phyloP scores from a whole-genome alignment of 1,140 invertebrate genomes.

The Aporrectodea caliginosa region DNA sequence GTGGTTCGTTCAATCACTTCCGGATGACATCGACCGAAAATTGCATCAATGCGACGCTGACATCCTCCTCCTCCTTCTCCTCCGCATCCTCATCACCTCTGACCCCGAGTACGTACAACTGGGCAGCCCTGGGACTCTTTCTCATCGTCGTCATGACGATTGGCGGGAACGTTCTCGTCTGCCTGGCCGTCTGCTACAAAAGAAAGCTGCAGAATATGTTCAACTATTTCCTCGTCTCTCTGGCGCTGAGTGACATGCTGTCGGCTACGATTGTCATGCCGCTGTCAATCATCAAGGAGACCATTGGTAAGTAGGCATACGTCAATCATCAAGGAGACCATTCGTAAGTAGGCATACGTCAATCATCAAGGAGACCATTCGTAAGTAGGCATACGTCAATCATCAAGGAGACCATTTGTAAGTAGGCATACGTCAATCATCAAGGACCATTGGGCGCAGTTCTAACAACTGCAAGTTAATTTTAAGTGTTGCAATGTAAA shows the following conservation, averaged over 20 bases:
- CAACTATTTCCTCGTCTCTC: constrained; percentile 54
- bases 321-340: too few relatives aligned
- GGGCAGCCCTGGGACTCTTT: constrained; percentile 31
- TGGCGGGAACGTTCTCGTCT: constrained; percentile 50
- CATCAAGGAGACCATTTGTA: too few relatives aligned
- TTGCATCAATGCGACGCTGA: background rate
- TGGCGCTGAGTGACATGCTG: constrained; percentile 51
- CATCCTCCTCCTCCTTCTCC: too few relatives aligned
- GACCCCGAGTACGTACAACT: constrained; percentile 27
- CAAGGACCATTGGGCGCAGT: too few relatives aligned
- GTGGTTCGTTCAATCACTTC: background rate
- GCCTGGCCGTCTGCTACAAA: constrained; percentile 49
- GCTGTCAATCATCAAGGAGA: constrained; percentile 29
- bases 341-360: too few relatives aligned
- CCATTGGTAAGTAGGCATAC: constrained; percentile 35
- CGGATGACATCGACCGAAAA: background rate
- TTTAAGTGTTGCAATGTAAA: too few relatives aligned
- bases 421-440: too few relatives aligned
- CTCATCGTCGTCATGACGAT: constrained; percentile 35
- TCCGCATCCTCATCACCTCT: too few relatives aligned
- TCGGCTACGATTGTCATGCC: constrained; percentile 40
- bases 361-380: too few relatives aligned
- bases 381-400: too few relatives aligned
- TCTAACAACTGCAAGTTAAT: too few relatives aligned
- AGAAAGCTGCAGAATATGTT: constrained; percentile 51